Conservation (phyloP, 2,888 invertebrate species). For the Malthinus seriepunctatus region DNA sequence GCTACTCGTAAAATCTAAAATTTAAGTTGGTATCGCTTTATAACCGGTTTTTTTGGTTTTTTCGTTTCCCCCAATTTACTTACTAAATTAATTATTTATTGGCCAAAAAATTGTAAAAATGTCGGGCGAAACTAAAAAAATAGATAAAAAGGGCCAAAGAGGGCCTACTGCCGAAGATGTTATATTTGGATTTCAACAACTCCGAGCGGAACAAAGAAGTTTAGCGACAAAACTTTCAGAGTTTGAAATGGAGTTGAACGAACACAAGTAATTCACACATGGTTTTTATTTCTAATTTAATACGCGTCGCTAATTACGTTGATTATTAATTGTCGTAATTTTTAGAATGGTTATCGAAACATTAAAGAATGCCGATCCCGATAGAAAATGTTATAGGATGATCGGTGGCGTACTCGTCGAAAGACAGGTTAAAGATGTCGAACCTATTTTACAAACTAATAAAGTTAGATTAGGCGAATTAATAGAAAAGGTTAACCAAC, state of each 20-base stretch:
- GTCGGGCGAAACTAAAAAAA: slow-evolving; percentile 51
- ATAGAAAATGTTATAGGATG: slow-evolving; percentile 89
- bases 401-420: slow-evolving; percentile 94
- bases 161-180: slow-evolving; percentile 75
- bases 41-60: background rate
- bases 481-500: slow-evolving; percentile 77
- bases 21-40: background rate
- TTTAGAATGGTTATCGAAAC: slow-evolving; percentile 93
- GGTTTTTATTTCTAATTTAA: slow-evolving; percentile 5
- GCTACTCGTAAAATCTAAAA: no score
- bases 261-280: slow-evolving; percentile 79
- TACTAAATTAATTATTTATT: background rate
- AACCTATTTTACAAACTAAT: slow-evolving; percentile 82
- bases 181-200: slow-evolving; percentile 81
- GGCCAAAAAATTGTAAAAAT: slow-evolving; percentile 39
- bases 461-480: slow-evolving; percentile 79
- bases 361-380: slow-evolving; percentile 79
- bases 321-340: slow-evolving; percentile 24
- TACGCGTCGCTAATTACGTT: background rate
- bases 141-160: slow-evolving; percentile 54
- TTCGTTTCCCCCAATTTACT: background rate
- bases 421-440: slow-evolving; percentile 86
- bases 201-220: slow-evolving; percentile 85
- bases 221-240: slow-evolving; percentile 88
- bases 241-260: slow-evolving; percentile 91